Evolutionary conservation across 2,797 vertebrate species (phyloP).

Genomic region (Sebastes melanostomus): DNA sequence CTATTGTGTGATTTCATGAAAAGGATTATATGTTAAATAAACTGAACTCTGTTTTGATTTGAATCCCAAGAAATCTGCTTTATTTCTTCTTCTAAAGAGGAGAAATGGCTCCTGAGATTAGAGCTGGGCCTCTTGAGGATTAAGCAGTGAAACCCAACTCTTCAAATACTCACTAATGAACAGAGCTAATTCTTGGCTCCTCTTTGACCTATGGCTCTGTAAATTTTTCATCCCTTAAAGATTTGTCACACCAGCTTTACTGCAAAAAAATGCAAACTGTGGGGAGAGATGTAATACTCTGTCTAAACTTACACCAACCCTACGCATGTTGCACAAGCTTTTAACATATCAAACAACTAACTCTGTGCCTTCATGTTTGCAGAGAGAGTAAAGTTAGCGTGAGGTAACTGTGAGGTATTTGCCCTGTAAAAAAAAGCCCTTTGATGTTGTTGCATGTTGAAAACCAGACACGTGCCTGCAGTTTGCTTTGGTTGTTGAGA

Average conservation of each 20-base stretch:
- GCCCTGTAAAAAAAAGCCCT: not conserved
- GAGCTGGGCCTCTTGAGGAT: constrained; percentile 1
- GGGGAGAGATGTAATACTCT: not conserved
- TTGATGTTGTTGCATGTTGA: constrained; percentile 2
- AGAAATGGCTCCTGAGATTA: constrained; percentile 13
- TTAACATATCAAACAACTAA: not conserved
- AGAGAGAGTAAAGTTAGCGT: not conserved
- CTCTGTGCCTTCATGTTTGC: constrained; percentile 10
- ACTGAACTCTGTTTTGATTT: not conserved
- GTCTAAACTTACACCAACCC: not conserved
- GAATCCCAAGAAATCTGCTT: not conserved
- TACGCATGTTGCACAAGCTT: not conserved
- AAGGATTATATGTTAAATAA: not conserved
- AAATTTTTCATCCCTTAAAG: not conserved
- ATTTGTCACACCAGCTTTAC: constrained; percentile 11
- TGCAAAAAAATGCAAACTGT: not conserved
- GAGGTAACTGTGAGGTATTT: constrained; percentile 15
- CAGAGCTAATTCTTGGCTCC: constrained; percentile 13
- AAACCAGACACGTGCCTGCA: constrained; percentile 8
- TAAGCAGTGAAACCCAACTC: not conserved
- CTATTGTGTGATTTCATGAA: not conserved
- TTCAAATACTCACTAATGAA: constrained; percentile 23
- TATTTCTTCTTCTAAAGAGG: not conserved
- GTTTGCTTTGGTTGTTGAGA: not conserved
- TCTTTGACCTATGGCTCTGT: not conserved